A percentile compares a stretch with the other conserved stretches of the same genome.
Evolutionary conservation across 1,140 invertebrate species (phyloP).

Genomic region (Papilio glaucus): DNA sequence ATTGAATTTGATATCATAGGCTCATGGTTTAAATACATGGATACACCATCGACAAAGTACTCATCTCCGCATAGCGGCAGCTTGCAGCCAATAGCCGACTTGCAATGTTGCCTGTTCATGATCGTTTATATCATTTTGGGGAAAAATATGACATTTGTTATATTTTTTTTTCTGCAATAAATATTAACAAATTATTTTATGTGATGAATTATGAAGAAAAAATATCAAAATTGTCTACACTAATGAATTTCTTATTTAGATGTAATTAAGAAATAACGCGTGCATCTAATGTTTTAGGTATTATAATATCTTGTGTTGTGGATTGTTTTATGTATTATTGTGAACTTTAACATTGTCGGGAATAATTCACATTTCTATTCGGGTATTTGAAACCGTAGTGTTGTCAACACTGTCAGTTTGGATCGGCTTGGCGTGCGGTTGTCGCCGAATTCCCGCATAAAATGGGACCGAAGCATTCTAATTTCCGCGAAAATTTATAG

Average conservation of each 20-base stretch:
- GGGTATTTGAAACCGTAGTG: conserved; percentile 3
- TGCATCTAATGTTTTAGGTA: background rate
- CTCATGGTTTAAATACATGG: conserved; percentile 21
- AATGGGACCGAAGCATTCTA: conserved; percentile 31
- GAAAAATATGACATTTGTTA: conserved; percentile 6
- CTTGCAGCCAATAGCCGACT: conserved; percentile 56
- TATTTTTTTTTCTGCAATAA: background rate
- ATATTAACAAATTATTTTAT: too few relatives aligned
- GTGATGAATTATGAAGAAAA: background rate
- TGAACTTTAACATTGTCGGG: background rate
- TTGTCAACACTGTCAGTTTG: conserved; percentile 30
- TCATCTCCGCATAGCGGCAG: conserved; percentile 68
- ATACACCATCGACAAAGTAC: conserved; percentile 30
- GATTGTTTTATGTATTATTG: background rate
- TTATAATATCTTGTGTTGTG: background rate
- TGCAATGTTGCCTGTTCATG: conserved; percentile 50
- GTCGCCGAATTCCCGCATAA: conserved; percentile 35
- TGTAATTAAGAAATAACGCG: background rate
- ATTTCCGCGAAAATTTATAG: conserved; percentile 36
- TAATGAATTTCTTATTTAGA: background rate
- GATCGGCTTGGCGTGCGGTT: conserved; percentile 32
- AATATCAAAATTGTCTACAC: background rate
- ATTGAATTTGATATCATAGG: too few relatives aligned
- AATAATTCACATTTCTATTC: background rate
- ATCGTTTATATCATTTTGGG: conserved; percentile 4